phyloP scores from a whole-genome alignment of 2,113 vertebrate species.

The Coreoperca whiteheadi region DNA sequence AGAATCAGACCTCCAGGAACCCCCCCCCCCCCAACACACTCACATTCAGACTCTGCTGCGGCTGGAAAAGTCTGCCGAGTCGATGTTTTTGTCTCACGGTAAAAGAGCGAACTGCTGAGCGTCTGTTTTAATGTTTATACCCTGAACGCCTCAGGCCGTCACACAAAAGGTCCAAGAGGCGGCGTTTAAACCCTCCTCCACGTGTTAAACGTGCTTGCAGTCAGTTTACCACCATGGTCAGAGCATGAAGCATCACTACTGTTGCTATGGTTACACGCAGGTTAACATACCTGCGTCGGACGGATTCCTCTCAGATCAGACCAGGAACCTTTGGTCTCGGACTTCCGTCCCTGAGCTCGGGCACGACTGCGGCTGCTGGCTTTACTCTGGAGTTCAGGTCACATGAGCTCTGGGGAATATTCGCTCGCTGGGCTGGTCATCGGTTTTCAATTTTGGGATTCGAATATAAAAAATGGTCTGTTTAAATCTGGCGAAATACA shows the following conservation, averaged over 20 bases:
- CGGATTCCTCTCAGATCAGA: neutral
- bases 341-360: too few species aligned
- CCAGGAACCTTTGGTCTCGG: neutral
- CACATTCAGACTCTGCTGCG: neutral
- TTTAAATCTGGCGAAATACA: too few species aligned
- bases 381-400: neutral
- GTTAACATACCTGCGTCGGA: neutral
- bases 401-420: too few species aligned
- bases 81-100: neutral
- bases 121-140: too few species aligned
- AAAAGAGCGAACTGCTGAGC: neutral
- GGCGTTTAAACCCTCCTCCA: neutral
- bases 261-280: conserved; percentile 7
- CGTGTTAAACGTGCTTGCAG: neutral
- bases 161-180: neutral
- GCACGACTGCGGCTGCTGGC: neutral
- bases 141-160: too few species aligned
- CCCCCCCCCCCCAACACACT: neutral
- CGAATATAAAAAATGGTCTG: too few species aligned
- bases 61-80: neutral
- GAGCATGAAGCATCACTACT: neutral
- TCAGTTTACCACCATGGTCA: neutral
- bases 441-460: too few species aligned
- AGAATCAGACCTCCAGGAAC: conserved; percentile 47
- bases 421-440: too few species aligned